Conservation (phyloP, 2,113 vertebrate species). For the Chaenocephalus aceratus region DNA sequence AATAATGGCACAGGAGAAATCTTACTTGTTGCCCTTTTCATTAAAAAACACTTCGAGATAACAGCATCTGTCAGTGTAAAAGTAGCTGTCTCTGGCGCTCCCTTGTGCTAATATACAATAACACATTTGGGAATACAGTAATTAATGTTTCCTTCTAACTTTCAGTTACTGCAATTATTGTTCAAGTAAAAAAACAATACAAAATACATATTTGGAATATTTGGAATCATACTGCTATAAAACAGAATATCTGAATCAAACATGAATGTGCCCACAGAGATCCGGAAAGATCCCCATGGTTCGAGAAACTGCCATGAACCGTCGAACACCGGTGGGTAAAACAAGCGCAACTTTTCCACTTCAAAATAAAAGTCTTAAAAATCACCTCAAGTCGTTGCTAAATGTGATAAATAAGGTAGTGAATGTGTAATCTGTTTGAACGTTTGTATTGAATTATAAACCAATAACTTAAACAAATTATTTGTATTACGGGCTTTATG, state of each 20-base stretch:
- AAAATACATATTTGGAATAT: neutral
- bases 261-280: neutral
- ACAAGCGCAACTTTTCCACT: conserved; percentile 33
- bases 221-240: neutral
- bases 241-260: neutral
- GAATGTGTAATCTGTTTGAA: neutral
- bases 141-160: neutral
- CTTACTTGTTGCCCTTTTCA: neutral
- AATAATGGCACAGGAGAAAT: neutral
- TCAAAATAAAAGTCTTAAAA: conserved; percentile 56
- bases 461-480: rapidly evolving
- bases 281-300: conserved; percentile 41
- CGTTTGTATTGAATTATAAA: neutral
- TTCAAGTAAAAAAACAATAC: too few species aligned
- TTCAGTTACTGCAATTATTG: too few species aligned
- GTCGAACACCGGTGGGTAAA: conserved; percentile 28
- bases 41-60: neutral
- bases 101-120: neutral
- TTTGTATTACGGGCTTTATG: neutral
- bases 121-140: neutral
- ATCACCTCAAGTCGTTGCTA: neutral
- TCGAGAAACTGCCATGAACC: neutral
- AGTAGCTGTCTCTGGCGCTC: neutral
- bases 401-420: neutral
- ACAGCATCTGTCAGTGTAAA: neutral